Evolutionary conservation across 2,113 vertebrate genomes (phyloP).

Genomic region (Caranx melampygus): DNA sequence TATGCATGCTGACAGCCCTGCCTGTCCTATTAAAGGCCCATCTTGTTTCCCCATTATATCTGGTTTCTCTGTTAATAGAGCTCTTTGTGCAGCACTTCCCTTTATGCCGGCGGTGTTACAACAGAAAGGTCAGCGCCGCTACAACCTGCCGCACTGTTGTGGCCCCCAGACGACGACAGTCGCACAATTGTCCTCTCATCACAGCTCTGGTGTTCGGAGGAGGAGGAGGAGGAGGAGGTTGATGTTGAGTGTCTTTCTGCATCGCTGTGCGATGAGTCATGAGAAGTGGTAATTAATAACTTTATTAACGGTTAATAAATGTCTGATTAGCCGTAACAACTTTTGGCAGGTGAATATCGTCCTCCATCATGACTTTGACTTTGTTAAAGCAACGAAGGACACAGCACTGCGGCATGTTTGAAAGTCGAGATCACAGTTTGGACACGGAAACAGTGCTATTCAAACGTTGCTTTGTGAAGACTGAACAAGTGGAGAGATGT

Average conservation of each 20-base stretch:
- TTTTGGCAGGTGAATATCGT: neutral
- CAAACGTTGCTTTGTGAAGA: too few species aligned
- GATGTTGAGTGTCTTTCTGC: neutral
- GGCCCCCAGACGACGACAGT: slow-evolving; percentile 24
- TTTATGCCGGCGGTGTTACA: slow-evolving; percentile 74
- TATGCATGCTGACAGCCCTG: slow-evolving; percentile 80
- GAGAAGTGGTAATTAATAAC: neutral
- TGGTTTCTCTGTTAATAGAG: slow-evolving; percentile 80
- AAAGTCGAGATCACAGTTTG: too few species aligned
- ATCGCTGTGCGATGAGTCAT: too few species aligned
- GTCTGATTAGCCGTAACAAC: neutral
- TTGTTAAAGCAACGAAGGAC: too few species aligned
- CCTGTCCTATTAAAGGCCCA: slow-evolving; percentile 81
- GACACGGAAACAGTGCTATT: too few species aligned
- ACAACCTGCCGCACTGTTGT: slow-evolving; percentile 65
- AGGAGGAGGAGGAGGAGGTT: neutral
- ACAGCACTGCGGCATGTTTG: too few species aligned
- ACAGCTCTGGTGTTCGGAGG: slow-evolving; percentile 13
- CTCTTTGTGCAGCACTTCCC: slow-evolving; percentile 79
- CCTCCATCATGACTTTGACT: neutral
- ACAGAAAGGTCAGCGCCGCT: slow-evolving; percentile 77
- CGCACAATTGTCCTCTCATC: slow-evolving; percentile 21
- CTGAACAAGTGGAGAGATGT: too few species aligned
- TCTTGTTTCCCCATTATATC: slow-evolving; percentile 83
- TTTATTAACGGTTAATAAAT: neutral